Conservation (phyloP, 2,888 invertebrate genomes). For the Lottia gigantea region DNA sequence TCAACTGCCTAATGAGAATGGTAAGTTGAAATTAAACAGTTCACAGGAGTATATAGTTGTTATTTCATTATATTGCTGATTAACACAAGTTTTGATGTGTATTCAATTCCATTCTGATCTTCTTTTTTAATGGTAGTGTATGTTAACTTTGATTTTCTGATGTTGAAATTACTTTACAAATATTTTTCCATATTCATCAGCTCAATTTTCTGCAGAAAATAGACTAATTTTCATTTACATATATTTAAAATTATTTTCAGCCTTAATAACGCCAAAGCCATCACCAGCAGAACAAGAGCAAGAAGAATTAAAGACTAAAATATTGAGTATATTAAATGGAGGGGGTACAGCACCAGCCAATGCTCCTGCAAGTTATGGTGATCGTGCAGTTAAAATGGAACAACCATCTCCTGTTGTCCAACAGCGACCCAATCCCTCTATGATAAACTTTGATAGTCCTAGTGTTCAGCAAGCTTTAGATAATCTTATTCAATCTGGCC, state of each 20-base stretch:
- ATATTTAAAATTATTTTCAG: constrained; percentile 11
- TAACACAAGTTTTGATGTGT: background rate
- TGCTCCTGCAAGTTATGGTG: constrained; percentile 11
- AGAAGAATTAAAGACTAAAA: constrained; percentile 81
- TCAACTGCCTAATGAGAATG: constrained; percentile 22
- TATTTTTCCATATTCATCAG: background rate
- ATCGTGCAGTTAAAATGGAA: constrained; percentile 15
- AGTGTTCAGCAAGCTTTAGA: constrained; percentile 69
- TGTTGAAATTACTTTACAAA: background rate
- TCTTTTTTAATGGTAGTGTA: no score
- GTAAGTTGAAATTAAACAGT: constrained; percentile 26
- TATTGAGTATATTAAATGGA: constrained; percentile 77
- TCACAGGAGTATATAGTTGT: constrained; percentile 4
- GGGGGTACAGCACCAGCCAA: constrained; percentile 16
- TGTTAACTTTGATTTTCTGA: no score
- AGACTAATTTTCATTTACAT: no score
- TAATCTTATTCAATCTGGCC: constrained; percentile 68
- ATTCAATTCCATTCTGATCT: background rate
- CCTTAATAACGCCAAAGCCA: constrained; percentile 18
- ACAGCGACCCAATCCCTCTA: constrained; percentile 34
- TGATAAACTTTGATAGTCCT: constrained; percentile 69
- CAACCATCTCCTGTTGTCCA: background rate
- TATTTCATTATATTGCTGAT: background rate
- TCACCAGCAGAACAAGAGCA: constrained; percentile 45
- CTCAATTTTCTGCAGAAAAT: no score